phyloP scores from a whole-genome alignment of 2,113 vertebrate genomes.

The Urocynchramus pylzowi region DNA sequence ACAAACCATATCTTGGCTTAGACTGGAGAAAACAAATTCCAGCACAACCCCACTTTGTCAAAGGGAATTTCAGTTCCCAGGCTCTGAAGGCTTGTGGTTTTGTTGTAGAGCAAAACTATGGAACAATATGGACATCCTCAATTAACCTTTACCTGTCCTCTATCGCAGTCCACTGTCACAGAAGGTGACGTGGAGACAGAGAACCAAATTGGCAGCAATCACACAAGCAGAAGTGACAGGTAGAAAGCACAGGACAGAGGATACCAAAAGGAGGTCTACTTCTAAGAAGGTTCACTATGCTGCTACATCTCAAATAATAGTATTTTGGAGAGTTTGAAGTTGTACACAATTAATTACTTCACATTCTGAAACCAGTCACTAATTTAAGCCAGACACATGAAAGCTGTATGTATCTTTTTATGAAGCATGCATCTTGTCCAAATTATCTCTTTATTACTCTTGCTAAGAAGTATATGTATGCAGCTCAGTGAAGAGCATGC shows the following conservation, averaged over 20 bases:
- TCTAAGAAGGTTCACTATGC: neutral
- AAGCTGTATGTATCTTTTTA: neutral
- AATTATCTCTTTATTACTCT: neutral
- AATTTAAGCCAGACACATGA: slow-evolving; percentile 5
- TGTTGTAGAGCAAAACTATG: neutral
- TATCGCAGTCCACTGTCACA: neutral
- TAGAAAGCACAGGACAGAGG: neutral
- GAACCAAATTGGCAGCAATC: neutral
- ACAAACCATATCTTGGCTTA: neutral
- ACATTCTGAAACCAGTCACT: neutral
- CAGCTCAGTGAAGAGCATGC: neutral
- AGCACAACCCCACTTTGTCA: neutral
- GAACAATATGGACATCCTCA: neutral
- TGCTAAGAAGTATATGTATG: neutral
- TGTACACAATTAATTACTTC: neutral
- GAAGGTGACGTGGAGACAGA: neutral
- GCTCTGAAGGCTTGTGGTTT: neutral
- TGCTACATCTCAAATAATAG: neutral
- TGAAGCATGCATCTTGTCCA: neutral
- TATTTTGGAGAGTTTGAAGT: neutral
- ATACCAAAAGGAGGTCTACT: neutral
- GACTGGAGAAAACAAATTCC: neutral
- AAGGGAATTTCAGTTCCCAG: neutral
- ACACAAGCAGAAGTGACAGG: neutral
- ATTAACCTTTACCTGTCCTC: neutral